Conservation (phyloP, 2,888 invertebrate species). For the Exocentrus adspersus region DNA sequence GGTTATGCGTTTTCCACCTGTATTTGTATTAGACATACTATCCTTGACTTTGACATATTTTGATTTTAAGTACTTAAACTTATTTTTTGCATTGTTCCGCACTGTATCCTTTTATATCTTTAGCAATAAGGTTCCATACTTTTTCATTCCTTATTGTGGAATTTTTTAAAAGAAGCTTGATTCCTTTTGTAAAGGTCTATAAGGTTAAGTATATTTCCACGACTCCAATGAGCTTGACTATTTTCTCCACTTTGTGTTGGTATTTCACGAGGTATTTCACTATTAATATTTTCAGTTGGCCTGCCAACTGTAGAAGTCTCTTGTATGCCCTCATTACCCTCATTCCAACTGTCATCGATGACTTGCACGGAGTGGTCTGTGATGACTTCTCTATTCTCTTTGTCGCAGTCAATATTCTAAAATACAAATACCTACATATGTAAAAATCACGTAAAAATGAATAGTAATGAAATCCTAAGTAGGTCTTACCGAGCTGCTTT, state of each 20-base stretch:
- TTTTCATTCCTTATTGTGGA: not conserved
- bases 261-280: too few species aligned
- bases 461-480: not conserved
- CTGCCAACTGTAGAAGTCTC: not conserved
- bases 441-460: too few species aligned
- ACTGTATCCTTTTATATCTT: not conserved
- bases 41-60: not conserved
- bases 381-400: not conserved
- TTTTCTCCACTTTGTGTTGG: not conserved
- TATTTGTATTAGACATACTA: not conserved
- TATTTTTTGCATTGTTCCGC: slow-evolving; percentile 6
- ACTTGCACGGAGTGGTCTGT: not conserved
- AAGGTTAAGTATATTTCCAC: not conserved
- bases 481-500: not conserved
- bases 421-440: not conserved
- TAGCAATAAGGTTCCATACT: not conserved
- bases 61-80: slow-evolving; percentile 5
- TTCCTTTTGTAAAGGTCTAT: not conserved
- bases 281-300: not conserved
- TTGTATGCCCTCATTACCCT: too few species aligned
- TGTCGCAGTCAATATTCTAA: not conserved
- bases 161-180: not conserved
- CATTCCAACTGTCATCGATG: too few species aligned
- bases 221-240: not conserved
- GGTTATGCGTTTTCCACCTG: not conserved